These are phyloP conservation scores for Drosophila nigricruria DNA, from an alignment of 2,888 invertebrate genomes.

Conservation along the genomic window DNA sequence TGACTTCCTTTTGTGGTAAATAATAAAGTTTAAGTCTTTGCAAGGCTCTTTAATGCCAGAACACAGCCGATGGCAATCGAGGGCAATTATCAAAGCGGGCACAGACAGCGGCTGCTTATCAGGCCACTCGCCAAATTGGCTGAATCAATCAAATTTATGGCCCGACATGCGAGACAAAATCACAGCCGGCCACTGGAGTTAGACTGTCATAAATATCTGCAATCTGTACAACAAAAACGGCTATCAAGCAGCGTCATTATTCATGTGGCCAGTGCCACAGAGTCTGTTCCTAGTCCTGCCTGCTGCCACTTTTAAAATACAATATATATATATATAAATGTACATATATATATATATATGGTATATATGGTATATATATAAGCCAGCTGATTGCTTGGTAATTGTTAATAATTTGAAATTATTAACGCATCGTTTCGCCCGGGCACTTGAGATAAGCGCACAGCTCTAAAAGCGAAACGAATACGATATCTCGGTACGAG, in stretches of 20 bases:
- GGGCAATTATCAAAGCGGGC: constrained; percentile 56
- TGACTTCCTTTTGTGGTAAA: constrained; percentile 40
- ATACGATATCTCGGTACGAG: constrained; percentile 25
- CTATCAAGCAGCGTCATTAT: constrained; percentile 55
- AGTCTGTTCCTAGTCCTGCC: constrained; percentile 31
- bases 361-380: constrained; percentile 13
- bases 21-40: constrained; percentile 35
- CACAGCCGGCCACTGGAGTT: constrained; percentile 38
- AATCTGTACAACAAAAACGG: constrained; percentile 56
- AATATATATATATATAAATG: background rate
- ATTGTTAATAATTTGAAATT: constrained; percentile 76
- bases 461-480: constrained; percentile 33
- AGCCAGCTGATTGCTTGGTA: constrained; percentile 65
- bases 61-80: constrained; percentile 50
- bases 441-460: constrained; percentile 57
- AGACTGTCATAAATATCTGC: constrained; percentile 63
- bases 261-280: constrained; percentile 31
- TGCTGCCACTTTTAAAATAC: constrained; percentile 10
- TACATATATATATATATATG: background rate
- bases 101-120: constrained; percentile 64
- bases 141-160: constrained; percentile 75
- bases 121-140: constrained; percentile 45
- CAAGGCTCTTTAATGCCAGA: constrained; percentile 37
- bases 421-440: constrained; percentile 52
- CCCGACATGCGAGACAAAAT: constrained; percentile 62